These are phyloP conservation scores for Esox masquinongy DNA, from an alignment of 2,797 vertebrate species.

Conservation along the genomic window DNA sequence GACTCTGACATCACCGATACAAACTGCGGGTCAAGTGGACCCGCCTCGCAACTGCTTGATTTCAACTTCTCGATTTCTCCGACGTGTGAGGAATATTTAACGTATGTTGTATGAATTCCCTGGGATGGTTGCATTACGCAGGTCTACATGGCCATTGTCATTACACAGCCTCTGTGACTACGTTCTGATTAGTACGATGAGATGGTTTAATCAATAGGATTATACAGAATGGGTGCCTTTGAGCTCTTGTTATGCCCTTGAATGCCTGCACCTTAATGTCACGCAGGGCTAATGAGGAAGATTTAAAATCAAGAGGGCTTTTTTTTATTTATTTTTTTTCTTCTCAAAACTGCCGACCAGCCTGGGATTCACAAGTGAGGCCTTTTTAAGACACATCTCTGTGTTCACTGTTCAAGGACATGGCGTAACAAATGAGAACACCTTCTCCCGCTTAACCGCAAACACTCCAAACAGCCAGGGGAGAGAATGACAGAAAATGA, in stretches of 20 bases:
- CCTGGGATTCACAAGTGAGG: neutral
- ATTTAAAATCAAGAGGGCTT: neutral
- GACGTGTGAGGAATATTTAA: constrained; percentile 13
- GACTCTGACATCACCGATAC: constrained; percentile 41
- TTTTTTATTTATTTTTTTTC: no score
- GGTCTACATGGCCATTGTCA: constrained; percentile 14
- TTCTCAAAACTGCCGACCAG: neutral
- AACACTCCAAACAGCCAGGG: neutral
- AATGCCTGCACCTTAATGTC: neutral
- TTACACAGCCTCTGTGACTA: constrained; percentile 28
- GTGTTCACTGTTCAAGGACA: neutral
- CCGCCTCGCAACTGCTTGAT: constrained; percentile 47
- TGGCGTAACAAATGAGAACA: neutral
- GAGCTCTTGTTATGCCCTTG: neutral
- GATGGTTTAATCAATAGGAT: constrained; percentile 31
- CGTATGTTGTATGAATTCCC: constrained; percentile 21
- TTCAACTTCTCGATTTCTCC: constrained; percentile 43
- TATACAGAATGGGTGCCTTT: constrained; percentile 6
- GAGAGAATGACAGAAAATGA: constrained; percentile 20
- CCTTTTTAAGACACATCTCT: neutral
- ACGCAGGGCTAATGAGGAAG: neutral
- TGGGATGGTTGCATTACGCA: constrained; percentile 43
- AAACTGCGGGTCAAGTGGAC: constrained; percentile 39
- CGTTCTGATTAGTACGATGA: constrained; percentile 39
- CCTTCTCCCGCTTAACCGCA: neutral